phyloP scores from a whole-genome alignment of 1,140 invertebrate genomes.

The Apolygus lucorum region DNA sequence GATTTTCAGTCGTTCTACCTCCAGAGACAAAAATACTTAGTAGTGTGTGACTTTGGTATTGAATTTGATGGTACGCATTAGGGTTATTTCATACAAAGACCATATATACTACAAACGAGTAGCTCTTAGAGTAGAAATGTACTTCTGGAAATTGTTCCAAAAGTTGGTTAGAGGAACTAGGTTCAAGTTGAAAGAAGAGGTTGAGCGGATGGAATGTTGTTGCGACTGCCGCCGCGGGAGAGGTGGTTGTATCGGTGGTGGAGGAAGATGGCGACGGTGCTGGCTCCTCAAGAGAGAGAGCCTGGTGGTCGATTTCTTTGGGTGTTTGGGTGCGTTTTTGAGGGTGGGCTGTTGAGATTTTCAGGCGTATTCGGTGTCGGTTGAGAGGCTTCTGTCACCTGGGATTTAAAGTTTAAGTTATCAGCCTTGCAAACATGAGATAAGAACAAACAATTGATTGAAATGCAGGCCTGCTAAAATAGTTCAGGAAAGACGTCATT shows the following conservation, averaged over 20 bases:
- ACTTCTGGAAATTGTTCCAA: slow-evolving; percentile 5
- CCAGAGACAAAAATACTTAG: neutral
- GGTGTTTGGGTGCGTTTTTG: slow-evolving; percentile 1
- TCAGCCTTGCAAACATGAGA: too few relatives aligned
- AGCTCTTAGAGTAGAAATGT: slow-evolving; percentile 6
- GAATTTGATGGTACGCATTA: neutral
- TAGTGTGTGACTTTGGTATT: neutral
- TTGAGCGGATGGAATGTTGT: neutral
- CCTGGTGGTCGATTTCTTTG: neutral
- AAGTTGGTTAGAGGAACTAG: neutral
- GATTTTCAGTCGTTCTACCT: neutral
- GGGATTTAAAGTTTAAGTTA: too few relatives aligned
- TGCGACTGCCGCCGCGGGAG: neutral
- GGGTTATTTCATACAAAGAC: neutral
- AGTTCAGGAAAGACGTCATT: too few relatives aligned
- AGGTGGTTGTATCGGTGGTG: neutral
- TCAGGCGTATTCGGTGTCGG: slow-evolving; percentile 68
- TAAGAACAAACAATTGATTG: too few relatives aligned
- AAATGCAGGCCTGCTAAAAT: too few relatives aligned
- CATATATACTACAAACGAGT: neutral
- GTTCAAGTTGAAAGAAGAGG: neutral
- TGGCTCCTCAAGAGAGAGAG: neutral
- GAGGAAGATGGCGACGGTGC: slow-evolving; percentile 1
- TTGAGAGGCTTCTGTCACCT: slow-evolving; percentile 54
- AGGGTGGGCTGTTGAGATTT: slow-evolving; percentile 24